Evolutionary conservation across 1,140 invertebrate genomes (phyloP), one percentile per base, ranked within the genome.

Genomic region (Eupristina koningsbergeri): DNA sequence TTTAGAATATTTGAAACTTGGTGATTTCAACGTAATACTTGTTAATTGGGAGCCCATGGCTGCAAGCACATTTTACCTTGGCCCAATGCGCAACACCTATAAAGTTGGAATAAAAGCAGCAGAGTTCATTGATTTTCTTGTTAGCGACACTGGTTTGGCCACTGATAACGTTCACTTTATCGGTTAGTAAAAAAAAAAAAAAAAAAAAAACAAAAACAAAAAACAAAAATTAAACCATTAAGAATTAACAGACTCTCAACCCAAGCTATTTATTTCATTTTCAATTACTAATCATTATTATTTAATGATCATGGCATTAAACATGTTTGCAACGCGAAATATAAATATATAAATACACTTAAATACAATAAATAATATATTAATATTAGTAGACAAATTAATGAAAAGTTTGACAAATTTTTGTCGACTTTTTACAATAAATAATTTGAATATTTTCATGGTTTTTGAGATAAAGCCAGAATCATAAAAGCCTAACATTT

Each of bases 1-100:
- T 89, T 63, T 34, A 94, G 95, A 94, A 61, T 96, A 95, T 87
- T 90, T 96, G 17, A 85, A 91, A 80, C 88, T 92, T 58, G 92
- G 91, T 3, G 94, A 95, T 83, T 93, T 94, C 58, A 96, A 96
- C 86, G 91, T 96, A 3, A 94, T 96, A 80, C 89, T 94, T 26
- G 93, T 96, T 0, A 95, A 96, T 86, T 96, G 96, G 95, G 91
- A 92, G 78, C 90, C 90, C 29, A 84, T 95, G 85, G 93, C 95
- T 3, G 91, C 93, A 29, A 95, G 95, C 88, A 93, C 93, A 3
- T 93, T 95, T 84, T 96, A 96, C 86, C 92, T 95, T 3, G 94
- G 94, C 58, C 93, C 95, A 1, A 95, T 95, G 86, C 90, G 91
- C 22, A 94, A 94, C 74, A 96, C 95, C 0, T 92, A 93, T 78